Evolutionary conservation across 2,797 vertebrate species (phyloP), one percentile per base, ranked within the genome.

Genomic region (Urosaurus nigricauda): DNA sequence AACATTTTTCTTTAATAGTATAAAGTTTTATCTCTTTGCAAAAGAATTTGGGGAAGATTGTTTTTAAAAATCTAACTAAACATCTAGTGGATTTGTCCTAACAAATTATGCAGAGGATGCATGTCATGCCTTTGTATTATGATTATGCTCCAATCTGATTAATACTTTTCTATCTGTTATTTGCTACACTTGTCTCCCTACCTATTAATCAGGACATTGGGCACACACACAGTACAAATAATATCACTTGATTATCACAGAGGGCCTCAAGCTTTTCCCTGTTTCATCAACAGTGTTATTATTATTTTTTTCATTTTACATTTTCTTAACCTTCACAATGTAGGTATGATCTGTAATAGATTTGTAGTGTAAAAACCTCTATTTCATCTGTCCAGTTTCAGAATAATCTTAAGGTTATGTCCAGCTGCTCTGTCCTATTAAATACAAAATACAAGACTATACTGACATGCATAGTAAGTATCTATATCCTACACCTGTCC

Each of bases 401-500:
- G 32, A 11, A 1, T 0, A 70, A 51, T 35, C 32, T 56, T 43
- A 17, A 13, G 24, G 24, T 1, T 1, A 0, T 56, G 24, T 19
- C 17, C 7, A 35, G 8, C 56, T 0, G 0, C 16, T 51, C 4
- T 12, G 3, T 86, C 43, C 53, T n/a, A 71, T 29, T 0, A 5
- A 2, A 4, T 0, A 1, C 6, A 24, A 2, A 74, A 1, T 0
- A 21, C 1, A 0, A 71, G 3, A 9, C 78, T 51, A 16, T 16
- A 43, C 56, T 1, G 0, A 0, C 37, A 6, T 35, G 79, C 65
- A 40, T 58, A 77, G 82, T 40, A 73, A 80, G 56, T 85, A 68
- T 60, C 70, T 58, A 77, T 85, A 84, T 88, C 83, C 83, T 88
- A 83, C 73, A 43, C 29, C 77, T 88, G 71, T 85, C 83, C 90